These are phyloP conservation scores for Lithobates pipiens DNA, from an alignment of 2,797 vertebrate species.

Conservation along the genomic window DNA sequence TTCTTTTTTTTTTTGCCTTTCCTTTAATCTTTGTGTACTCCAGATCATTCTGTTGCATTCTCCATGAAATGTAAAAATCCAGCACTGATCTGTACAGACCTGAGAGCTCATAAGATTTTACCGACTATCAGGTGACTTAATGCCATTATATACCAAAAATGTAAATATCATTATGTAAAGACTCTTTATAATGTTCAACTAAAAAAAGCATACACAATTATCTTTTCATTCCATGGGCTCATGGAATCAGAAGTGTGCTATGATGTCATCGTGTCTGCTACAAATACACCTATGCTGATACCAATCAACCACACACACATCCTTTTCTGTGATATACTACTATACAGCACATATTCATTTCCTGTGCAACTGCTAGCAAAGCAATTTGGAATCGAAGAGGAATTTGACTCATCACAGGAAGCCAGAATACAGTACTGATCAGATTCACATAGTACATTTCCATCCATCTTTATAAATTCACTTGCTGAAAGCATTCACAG, in stretches of 20 bases:
- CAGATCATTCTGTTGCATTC: no score
- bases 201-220: no score
- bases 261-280: background rate
- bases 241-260: background rate
- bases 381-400: background rate
- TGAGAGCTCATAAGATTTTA: no score
- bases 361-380: background rate
- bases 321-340: background rate
- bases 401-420: constrained; percentile 15
- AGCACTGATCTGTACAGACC: no score
- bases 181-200: no score
- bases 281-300: background rate
- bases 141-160: no score
- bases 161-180: no score
- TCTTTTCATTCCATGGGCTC: background rate
- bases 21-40: no score
- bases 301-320: background rate
- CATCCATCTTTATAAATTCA: background rate
- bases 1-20: no score
- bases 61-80: no score
- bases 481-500: background rate
- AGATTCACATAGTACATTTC: background rate
- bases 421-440: background rate
- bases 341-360: background rate
- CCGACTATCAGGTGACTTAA: no score